phyloP scores from a whole-genome alignment of 2,888 invertebrate species.

The Megastigmus dorsalis region DNA sequence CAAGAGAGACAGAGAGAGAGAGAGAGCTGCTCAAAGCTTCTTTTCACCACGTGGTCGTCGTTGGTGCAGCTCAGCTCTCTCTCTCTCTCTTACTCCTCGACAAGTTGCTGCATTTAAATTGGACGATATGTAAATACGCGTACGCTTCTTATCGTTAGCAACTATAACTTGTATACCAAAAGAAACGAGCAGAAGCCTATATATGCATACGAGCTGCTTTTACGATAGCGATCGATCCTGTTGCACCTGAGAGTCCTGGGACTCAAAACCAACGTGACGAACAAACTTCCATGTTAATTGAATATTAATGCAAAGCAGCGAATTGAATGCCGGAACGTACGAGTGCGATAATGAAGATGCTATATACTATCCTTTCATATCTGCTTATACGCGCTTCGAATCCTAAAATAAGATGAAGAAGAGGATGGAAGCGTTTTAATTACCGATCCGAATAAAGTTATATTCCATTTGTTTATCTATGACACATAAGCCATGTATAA shows the following conservation, averaged over 20 bases:
- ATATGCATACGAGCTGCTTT: not conserved
- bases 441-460: too few relatives aligned
- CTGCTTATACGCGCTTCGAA: too few relatives aligned
- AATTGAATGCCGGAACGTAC: slow-evolving; percentile 4
- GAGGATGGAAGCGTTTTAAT: too few relatives aligned
- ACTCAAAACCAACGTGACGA: not conserved
- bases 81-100: too few relatives aligned
- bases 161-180: too few relatives aligned
- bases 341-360: not conserved
- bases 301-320: not conserved
- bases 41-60: slow-evolving; percentile 43
- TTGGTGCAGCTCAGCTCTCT: too few relatives aligned
- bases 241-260: too few relatives aligned
- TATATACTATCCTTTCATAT: not conserved
- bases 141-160: slow-evolving; percentile 26
- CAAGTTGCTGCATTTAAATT: slow-evolving; percentile 51
- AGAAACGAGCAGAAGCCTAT: not conserved
- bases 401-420: too few relatives aligned
- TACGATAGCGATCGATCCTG: not conserved
- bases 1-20: too few relatives aligned
- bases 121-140: slow-evolving; percentile 50
- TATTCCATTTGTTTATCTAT: too few relatives aligned
- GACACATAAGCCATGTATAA: too few relatives aligned
- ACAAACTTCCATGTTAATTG: slow-evolving; percentile 2
- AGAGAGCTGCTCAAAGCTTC: slow-evolving; percentile 24